Evolutionary conservation across 2,113 vertebrate genomes (phyloP).

Genomic region (Leucosticte australis): DNA sequence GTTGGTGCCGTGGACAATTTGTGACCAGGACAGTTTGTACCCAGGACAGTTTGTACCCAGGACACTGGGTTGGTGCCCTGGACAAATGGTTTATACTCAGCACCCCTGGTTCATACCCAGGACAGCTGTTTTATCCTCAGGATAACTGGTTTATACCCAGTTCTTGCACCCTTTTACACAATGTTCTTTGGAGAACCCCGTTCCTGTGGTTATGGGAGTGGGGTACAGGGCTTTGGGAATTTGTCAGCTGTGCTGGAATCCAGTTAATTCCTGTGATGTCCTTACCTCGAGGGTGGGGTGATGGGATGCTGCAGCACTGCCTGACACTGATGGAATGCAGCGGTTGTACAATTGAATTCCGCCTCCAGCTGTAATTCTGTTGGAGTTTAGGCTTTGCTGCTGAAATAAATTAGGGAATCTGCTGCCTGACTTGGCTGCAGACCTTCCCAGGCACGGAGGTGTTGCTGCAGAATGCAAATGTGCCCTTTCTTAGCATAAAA

Average conservation of each 20-base stretch:
- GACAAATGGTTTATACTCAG: fast-evolving
- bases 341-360: not conserved
- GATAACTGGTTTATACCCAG: fast-evolving
- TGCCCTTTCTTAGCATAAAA: slow-evolving; percentile 12
- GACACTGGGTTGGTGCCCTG: fast-evolving
- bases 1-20: not conserved
- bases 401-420: not conserved
- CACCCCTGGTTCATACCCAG: not conserved
- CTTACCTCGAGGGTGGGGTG: fast-evolving
- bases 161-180: fast-evolving
- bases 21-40: fast-evolving
- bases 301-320: not conserved
- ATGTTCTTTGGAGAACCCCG: fast-evolving
- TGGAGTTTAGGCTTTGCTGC: not conserved
- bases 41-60: not conserved
- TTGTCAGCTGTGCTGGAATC: not conserved
- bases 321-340: not conserved
- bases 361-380: not conserved
- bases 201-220: not conserved
- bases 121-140: not conserved
- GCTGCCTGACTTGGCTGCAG: not conserved
- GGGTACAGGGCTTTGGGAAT: not conserved
- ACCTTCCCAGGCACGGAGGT: not conserved
- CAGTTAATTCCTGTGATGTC: not conserved
- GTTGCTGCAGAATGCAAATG: slow-evolving; percentile 4